Base-by-base conservation (phyloP, 2,113 vertebrate species). In the Echinops telfairi region DNA sequence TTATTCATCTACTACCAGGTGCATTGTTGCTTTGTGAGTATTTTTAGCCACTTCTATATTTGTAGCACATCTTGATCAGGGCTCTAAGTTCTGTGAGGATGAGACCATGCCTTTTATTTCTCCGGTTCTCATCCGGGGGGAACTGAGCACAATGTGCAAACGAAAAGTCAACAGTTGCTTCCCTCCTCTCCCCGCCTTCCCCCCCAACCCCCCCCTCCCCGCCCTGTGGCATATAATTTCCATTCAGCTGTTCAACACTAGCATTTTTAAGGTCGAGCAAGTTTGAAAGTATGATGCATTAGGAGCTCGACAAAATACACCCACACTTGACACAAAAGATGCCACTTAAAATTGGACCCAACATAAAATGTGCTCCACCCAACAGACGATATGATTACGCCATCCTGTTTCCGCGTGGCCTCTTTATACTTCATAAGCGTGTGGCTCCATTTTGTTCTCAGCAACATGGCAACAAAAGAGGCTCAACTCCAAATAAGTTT, bases 401-500 rank as follows among this genome's bases (percentile, higher is more conserved):
- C 33, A 93, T 20, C 93, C 47, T 91, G 90, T 58, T 95, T 95
- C 58, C 80, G 88, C 80, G 76, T 11, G 60, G 38, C 57, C 94
- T 90, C 84, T 84, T 94, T 94, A 80, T 87, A 77, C 89, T 94
- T 88, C 31, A 66, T n/a, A 89, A 91, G 29, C 47, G 38, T 91
- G 75, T 92, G 78, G 88, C 60, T 90, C 89, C 17, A 80, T 92
- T 95, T 93, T 86, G 85, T 89, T 92, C 84, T 94, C 87, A 90
- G 92, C 76, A 96, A 92, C 75, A 87, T 58, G 76, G 25, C 64
- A 86, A 96, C 77, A 92, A 94, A 62, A 96, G 94, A 94, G 93
- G 92, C 82, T 95, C 64, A 87, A 83, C 73, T 93, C 92, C 95
- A 96, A 97, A 93, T 93, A 95, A 94, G 78, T 92, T 97, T 94